Percentiles rank a stretch among this genome's conserved stretches.
phyloP scores from a whole-genome alignment of 2,113 vertebrate species.

The Bubo bubo region DNA sequence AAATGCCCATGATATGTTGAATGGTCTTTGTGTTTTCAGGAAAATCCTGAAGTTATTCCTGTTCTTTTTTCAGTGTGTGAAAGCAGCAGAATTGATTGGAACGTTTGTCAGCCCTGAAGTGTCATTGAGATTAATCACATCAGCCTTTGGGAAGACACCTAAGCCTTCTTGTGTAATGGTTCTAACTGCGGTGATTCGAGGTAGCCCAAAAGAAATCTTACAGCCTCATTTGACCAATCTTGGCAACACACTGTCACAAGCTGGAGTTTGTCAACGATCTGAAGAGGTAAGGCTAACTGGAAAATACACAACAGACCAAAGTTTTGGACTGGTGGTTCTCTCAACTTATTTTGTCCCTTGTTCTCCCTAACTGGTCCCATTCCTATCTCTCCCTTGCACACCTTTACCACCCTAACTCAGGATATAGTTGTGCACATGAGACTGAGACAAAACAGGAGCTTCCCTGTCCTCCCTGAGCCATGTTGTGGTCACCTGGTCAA shows the following conservation, averaged over 20 bases:
- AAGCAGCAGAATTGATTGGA: conserved; percentile 86
- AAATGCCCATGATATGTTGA: neutral
- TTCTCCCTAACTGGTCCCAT: neutral
- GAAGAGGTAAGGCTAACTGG: conserved; percentile 81
- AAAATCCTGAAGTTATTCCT: neutral
- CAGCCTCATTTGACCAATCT: conserved; percentile 80
- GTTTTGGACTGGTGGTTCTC: neutral
- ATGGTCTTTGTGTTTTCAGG: neutral
- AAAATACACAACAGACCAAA: neutral
- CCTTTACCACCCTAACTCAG: neutral
- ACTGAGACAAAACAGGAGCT: neutral
- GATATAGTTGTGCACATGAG: accelerated
- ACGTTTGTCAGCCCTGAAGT: conserved; percentile 87
- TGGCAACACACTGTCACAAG: conserved; percentile 69
- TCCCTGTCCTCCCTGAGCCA: accelerated
- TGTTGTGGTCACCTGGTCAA: neutral
- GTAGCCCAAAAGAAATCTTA: conserved; percentile 79
- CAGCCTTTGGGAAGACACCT: conserved; percentile 76
- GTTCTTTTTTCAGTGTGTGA: conserved; percentile 75
- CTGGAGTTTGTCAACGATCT: conserved; percentile 80
- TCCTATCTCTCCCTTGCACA: neutral
- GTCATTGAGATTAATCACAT: conserved; percentile 84
- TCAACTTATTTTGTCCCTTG: neutral
- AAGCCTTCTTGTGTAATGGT: conserved; percentile 82
- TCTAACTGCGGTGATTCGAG: conserved; percentile 80